Base-by-base conservation (phyloP, 1,140 invertebrate species). In the Acromyrmex heyeri region DNA sequence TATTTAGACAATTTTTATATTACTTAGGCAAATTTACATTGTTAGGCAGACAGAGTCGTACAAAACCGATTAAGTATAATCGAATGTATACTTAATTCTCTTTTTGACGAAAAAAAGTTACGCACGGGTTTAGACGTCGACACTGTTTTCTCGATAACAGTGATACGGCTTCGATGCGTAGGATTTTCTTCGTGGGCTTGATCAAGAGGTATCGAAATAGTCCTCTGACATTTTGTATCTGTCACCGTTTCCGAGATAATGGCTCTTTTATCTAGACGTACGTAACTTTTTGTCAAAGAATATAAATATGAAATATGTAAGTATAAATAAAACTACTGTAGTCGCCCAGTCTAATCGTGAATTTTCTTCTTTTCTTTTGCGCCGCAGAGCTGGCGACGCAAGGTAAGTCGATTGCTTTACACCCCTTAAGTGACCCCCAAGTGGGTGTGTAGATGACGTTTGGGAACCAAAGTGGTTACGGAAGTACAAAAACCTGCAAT, bases 361-460 rank as follows among this genome's bases (percentile, higher is more conserved):
- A 59, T 83, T 91, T 91, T 91, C 93, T 92, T 91, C 67, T 92
- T 93, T 91, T 92, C 91, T 93, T 93, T 93, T 91, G 92, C 94
- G 92, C 94, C 94, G 91, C 94, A 95, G 94, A 95, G 91, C 90
- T 95, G 94, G 94, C 94, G 94, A 93, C 90, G 89, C 86, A 93
- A 95, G 94, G 94, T 95, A 95, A 95, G 94, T 94, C 90, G 79
- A 70, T 67, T 44, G 78, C n/a, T 82, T 78, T 83, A 64, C 88
- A 90, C 53, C 72, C 34, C 57, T 48, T 86, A 72, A 83, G 50
- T 24, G n/a, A 61, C 16, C 8, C 12, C 12, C 48, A n/a, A 10
- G 30, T n/a, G 4, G 14, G 12, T 12, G 18, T 24, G 7, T 16
- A 34, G 14, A 70, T 34, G n/a, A 34, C 18, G 14, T 73, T 73